These are phyloP conservation scores for Drosophila meridionalis DNA, from an alignment of 2,888 invertebrate genomes.

Conservation along the genomic window DNA sequence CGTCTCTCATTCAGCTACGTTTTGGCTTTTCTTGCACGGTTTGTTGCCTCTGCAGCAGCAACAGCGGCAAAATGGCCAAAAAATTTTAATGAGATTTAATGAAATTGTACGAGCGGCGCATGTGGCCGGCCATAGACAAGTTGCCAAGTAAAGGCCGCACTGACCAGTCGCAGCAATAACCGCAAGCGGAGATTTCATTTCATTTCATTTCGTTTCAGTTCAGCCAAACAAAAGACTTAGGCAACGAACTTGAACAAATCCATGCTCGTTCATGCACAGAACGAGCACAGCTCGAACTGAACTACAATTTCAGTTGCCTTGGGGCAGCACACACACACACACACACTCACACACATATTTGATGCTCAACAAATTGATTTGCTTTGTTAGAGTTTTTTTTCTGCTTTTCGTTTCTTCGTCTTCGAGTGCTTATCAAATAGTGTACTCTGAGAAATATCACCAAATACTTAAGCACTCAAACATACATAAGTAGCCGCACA, in stretches of 20 bases:
- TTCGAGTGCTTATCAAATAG: conserved; percentile 39
- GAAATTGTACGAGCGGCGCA: conserved; percentile 58
- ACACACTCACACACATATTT: neutral
- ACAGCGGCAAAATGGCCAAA: conserved; percentile 36
- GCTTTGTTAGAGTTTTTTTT: conserved; percentile 17
- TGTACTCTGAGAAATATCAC: conserved; percentile 31
- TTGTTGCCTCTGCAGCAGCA: conserved; percentile 52
- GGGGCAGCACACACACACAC: conserved; percentile 1
- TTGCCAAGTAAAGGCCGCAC: conserved; percentile 55
- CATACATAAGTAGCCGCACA: conserved; percentile 5
- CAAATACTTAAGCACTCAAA: conserved; percentile 26
- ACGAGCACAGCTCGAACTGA: conserved; percentile 17
- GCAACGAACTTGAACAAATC: conserved; percentile 59
- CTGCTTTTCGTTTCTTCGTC: neutral
- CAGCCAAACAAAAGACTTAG: conserved; percentile 56
- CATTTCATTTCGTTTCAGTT: conserved; percentile 36
- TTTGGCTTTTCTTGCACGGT: conserved; percentile 51
- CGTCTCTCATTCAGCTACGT: conserved; percentile 39
- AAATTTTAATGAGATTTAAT: conserved; percentile 76
- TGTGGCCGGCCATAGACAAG: conserved; percentile 43
- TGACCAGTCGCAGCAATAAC: conserved; percentile 45
- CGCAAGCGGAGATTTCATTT: conserved; percentile 49
- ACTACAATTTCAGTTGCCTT: conserved; percentile 26
- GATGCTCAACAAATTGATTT: conserved; percentile 44
- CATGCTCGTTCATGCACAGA: conserved; percentile 27